A percentile compares a stretch with the other conserved stretches of the same genome.
Evolutionary conservation across 2,888 invertebrate species (phyloP).

Genomic region (Elgonia sp.): DNA sequence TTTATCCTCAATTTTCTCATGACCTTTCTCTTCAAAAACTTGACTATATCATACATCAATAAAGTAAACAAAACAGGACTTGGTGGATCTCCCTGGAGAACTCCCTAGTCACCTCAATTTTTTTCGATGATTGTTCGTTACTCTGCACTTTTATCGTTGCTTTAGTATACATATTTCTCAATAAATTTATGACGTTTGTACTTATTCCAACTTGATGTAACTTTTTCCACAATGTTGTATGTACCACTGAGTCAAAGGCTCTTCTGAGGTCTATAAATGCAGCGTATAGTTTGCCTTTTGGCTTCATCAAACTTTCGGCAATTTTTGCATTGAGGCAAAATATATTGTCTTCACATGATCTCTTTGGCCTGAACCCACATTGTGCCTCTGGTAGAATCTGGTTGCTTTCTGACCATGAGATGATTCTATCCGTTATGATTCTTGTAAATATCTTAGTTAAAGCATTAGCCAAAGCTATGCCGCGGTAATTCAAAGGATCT

Average conservation of each 20-base stretch:
- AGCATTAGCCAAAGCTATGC: conserved; percentile 78
- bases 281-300: conserved; percentile 66
- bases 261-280: conserved; percentile 76
- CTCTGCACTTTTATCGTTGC: conserved; percentile 47
- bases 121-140: conserved; percentile 16
- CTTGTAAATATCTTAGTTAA: conserved; percentile 79
- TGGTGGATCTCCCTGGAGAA: conserved; percentile 16
- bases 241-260: conserved; percentile 71
- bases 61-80: conserved; percentile 20
- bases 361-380: conserved; percentile 73
- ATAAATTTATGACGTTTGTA: conserved; percentile 50
- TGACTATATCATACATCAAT: conserved; percentile 3
- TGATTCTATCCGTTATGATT: conserved; percentile 69
- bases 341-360: conserved; percentile 76
- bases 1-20: neutral
- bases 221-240: neutral
- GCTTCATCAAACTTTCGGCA: conserved; percentile 48
- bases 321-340: conserved; percentile 73
- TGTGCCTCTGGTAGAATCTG: conserved; percentile 77
- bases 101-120: conserved; percentile 48
- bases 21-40: neutral
- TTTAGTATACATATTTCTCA: conserved; percentile 53
- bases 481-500: conserved; percentile 78
- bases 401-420: conserved; percentile 66
- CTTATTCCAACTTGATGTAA: conserved; percentile 50